These are phyloP conservation scores for Silurus meridionalis DNA, from an alignment of 2,113 vertebrate genomes.

Conservation along the genomic window DNA sequence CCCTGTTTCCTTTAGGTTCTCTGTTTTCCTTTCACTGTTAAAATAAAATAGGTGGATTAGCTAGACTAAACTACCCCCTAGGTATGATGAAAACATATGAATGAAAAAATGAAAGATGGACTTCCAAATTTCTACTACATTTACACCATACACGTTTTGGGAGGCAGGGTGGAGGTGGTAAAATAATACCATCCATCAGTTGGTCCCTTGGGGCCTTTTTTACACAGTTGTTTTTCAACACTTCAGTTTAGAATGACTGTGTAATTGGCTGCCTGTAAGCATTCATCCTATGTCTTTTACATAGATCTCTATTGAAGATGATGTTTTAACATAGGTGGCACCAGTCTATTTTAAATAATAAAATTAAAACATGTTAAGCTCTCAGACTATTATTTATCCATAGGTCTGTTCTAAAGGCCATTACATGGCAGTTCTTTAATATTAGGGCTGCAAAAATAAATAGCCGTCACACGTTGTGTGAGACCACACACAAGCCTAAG, in stretches of 20 bases:
- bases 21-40: neutral
- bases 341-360: neutral
- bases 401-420: neutral
- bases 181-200: neutral
- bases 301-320: neutral
- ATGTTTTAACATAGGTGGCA: neutral
- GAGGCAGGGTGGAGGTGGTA: neutral
- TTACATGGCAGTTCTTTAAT: neutral
- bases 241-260: neutral
- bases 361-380: slow-evolving; percentile 5
- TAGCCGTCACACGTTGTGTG: neutral
- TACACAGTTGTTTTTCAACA: neutral
- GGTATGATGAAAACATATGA: neutral
- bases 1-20: neutral
- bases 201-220: neutral
- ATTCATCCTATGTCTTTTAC: neutral
- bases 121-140: neutral
- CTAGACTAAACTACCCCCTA: neutral
- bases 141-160: neutral
- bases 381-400: neutral
- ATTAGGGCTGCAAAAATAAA: slow-evolving; percentile 15
- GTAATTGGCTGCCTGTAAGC: neutral
- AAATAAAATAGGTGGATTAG: neutral
- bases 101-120: neutral
- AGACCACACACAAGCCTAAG: slow-evolving; percentile 13